These are phyloP conservation scores for Xylocopa sonorina DNA, from an alignment of 1,140 invertebrate species.

Conservation along the genomic window DNA sequence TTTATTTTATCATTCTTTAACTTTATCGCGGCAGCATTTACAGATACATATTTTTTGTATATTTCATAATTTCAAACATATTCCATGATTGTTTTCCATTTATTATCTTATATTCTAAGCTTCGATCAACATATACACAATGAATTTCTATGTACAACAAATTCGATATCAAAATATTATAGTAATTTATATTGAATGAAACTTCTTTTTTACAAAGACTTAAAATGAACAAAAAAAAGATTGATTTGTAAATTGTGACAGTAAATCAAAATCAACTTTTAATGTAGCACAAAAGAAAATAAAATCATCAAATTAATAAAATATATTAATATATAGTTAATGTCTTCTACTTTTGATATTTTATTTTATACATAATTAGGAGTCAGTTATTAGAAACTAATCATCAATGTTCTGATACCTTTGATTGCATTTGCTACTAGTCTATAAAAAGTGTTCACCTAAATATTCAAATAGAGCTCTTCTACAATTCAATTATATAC, in stretches of 20 bases:
- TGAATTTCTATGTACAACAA: conserved; percentile 2
- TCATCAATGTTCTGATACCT: conserved; percentile 61
- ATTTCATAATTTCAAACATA: conserved; percentile 43
- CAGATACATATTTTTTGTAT: conserved; percentile 32
- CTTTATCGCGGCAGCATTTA: conserved; percentile 47
- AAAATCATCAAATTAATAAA: conserved; percentile 13
- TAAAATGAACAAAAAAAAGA: not conserved
- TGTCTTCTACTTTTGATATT: conserved; percentile 46
- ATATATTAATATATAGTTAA: conserved; percentile 11
- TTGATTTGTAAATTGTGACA: conserved; percentile 15
- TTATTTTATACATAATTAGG: conserved; percentile 34
- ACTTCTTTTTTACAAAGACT: conserved; percentile 21
- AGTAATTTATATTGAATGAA: conserved; percentile 43
- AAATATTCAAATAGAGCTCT: conserved; percentile 57
- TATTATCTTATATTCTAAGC: conserved; percentile 42
- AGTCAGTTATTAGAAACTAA: conserved; percentile 33
- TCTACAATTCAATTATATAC: conserved; percentile 59
- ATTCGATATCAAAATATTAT: conserved; percentile 29
- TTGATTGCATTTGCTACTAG: conserved; percentile 61
- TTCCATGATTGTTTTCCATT: conserved; percentile 30
- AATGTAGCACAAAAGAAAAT: conserved; percentile 37
- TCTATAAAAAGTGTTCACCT: conserved; percentile 67
- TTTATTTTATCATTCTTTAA: not conserved
- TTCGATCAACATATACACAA: conserved; percentile 10
- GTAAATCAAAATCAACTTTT: conserved; percentile 31